Base-by-base conservation (phyloP, 2,888 invertebrate species). In the Apamea epomidion region DNA sequence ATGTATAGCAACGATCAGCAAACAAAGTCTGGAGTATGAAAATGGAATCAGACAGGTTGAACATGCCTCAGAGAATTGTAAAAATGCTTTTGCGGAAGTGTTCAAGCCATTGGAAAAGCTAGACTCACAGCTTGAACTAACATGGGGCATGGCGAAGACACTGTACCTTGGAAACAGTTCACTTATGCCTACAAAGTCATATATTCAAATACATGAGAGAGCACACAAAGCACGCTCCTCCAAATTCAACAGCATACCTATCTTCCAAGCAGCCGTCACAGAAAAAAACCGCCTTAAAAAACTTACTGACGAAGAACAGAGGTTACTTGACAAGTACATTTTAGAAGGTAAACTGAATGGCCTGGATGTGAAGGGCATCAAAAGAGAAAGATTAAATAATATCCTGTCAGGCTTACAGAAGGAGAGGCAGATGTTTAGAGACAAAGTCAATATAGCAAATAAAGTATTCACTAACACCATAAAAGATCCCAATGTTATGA, bases 131-230 rank as follows among this genome's bases (percentile, higher is more conserved):
- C 94, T 99, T 72, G 98, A 99, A 92, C 97, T 98, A 73, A 98
- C 98, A 7, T 99, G 99, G 99, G 98, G 99, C 18, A 97, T 99
- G 89, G 98, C 99, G 0, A 99, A 99, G 94, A 98, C 98, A 7
- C 94, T 99, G 21, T 99, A 98, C 92, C 95, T 98, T 74, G 98
- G 98, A 10, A 98, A 98, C 91, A 98, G 98, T 90, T 98, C 98
- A 0, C 93, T 98, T 21, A 98, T 99, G 98, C 98, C 99, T 0
- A 98, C 98, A 8, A 98, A 98, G 90, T 98, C 97, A 71, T 99
- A 98, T 91, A 95, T 98, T 89, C 98, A 98, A 90, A 98, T 99
- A 86, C 98, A 99, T 91, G 98, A 98, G 83, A 97, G 99, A 88
- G 98, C 99, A 0, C 97, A 98, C 88, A 97, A 97, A 91, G 99